Conservation (phyloP, 2,113 vertebrate genomes). For the Alethe castanea region DNA sequence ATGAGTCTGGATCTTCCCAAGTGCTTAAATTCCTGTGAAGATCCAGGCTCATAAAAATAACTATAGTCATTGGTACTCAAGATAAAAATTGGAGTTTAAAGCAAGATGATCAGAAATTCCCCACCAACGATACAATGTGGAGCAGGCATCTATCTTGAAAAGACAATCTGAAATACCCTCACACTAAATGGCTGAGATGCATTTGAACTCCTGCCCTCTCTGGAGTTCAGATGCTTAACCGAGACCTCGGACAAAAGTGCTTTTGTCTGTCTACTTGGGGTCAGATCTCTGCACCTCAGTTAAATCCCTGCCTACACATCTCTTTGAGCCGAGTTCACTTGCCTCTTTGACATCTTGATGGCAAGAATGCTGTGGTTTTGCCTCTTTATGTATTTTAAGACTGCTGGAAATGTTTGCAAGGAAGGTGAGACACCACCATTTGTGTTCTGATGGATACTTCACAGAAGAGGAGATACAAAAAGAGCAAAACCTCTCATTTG, state of each 20-base stretch:
- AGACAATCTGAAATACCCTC: background rate
- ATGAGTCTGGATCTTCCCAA: background rate
- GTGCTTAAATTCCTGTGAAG: background rate
- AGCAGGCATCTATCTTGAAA: background rate
- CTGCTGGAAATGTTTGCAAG: background rate
- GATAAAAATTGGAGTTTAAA: background rate
- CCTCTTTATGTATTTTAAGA: background rate
- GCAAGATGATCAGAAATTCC: background rate
- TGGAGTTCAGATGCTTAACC: background rate
- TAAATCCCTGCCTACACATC: background rate
- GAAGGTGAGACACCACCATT: background rate
- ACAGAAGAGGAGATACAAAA: background rate
- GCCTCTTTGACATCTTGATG: background rate
- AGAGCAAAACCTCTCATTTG: background rate
- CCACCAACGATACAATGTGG: background rate
- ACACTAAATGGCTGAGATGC: background rate
- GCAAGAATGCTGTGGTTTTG: background rate
- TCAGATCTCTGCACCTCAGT: background rate
- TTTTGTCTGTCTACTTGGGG: background rate
- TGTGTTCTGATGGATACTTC: background rate
- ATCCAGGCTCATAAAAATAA: background rate
- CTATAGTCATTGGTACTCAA: background rate
- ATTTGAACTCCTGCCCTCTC: background rate
- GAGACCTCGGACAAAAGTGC: background rate
- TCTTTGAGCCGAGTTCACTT: background rate